phyloP scores from a whole-genome alignment of 2,113 vertebrate genomes.

The Xiphorhynchus elegans region DNA sequence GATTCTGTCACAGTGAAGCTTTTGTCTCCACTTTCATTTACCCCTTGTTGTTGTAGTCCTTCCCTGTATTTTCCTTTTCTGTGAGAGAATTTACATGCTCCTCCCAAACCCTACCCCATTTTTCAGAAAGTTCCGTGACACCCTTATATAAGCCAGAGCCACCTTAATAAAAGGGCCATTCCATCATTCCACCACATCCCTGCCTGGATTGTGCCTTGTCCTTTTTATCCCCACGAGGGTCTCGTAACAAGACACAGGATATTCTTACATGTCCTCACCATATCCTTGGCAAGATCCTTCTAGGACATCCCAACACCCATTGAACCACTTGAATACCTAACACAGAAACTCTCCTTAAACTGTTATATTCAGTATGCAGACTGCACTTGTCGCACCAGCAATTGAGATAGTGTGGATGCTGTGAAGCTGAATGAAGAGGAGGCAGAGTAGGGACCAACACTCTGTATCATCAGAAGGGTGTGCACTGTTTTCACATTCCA shows the following conservation, averaged over 20 bases:
- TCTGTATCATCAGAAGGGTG: background rate
- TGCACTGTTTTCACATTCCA: background rate
- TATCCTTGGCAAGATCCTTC: background rate
- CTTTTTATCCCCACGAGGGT: no score
- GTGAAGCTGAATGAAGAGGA: background rate
- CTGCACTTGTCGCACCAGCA: background rate
- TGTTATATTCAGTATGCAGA: accelerated
- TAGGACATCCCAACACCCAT: accelerated
- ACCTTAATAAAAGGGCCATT: no score
- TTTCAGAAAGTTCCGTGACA: no score
- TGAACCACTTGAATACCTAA: background rate
- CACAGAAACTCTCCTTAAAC: background rate
- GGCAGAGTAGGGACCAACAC: background rate
- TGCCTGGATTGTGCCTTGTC: no score
- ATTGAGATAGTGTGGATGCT: background rate
- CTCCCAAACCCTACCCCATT: no score
- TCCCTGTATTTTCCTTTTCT: no score
- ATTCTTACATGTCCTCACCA: background rate
- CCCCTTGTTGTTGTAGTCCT: no score
- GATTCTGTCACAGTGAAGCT: no score
- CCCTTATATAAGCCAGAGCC: no score
- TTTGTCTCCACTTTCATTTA: no score
- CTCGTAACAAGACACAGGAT: background rate
- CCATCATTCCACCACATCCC: no score
- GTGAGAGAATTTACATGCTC: no score